Conservation (phyloP, 2,113 vertebrate genomes). For the Ellobius talpinus region DNA sequence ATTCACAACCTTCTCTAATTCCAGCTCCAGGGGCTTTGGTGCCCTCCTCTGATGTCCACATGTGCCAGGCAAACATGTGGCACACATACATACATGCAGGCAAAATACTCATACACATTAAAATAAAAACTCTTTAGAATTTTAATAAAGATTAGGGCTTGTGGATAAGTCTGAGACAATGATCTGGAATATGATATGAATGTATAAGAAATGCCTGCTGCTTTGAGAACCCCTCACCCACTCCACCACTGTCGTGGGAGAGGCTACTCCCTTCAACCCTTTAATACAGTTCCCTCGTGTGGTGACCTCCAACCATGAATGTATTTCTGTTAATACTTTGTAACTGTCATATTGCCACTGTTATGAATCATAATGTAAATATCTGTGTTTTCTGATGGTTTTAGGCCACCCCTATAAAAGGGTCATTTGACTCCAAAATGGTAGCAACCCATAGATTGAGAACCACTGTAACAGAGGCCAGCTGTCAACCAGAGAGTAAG, state of each 20-base stretch:
- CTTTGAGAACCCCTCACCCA: background rate
- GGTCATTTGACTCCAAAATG: background rate
- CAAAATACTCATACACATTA: background rate
- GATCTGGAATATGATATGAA: background rate
- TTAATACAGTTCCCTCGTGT: background rate
- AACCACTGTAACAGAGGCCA: background rate
- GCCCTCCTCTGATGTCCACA: background rate
- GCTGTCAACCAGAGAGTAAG: background rate
- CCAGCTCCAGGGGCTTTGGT: background rate
- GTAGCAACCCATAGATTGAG: background rate
- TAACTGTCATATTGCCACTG: background rate
- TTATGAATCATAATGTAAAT: background rate
- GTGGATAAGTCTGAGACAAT: background rate
- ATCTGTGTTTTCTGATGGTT: background rate
- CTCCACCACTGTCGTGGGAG: background rate
- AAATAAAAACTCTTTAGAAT: background rate
- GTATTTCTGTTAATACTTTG: background rate
- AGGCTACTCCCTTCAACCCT: background rate
- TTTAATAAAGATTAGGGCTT: background rate
- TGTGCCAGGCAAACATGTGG: background rate
- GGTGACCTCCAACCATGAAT: background rate
- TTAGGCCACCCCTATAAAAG: background rate
- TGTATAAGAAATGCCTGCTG: background rate
- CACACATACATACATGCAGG: background rate
- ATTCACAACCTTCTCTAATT: background rate